Conservation (phyloP, 2,888 invertebrate genomes). For the Alcis repandata region DNA sequence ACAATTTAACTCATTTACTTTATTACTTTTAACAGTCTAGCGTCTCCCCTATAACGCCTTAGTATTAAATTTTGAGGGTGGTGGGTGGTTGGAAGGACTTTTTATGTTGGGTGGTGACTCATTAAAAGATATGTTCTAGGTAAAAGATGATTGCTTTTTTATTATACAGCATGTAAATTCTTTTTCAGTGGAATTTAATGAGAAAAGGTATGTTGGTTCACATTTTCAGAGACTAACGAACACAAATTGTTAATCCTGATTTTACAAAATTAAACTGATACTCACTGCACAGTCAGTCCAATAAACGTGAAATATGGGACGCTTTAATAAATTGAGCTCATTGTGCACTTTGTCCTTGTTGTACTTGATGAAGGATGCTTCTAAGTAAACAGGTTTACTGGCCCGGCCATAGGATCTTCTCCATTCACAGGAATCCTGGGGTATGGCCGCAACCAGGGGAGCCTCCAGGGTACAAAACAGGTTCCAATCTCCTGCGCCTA, state of each 20-base stretch:
- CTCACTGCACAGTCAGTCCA: conserved; percentile 97
- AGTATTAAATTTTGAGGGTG: too few relatives aligned
- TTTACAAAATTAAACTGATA: conserved; percentile 40
- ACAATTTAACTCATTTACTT: too few relatives aligned
- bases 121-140: too few relatives aligned
- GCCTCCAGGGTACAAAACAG: conserved; percentile 94
- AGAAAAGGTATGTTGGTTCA: not conserved
- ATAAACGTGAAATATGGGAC: conserved; percentile 97
- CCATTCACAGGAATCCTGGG: conserved; percentile 97
- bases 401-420: conserved; percentile 95
- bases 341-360: conserved; percentile 91
- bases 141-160: too few relatives aligned
- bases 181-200: too few relatives aligned
- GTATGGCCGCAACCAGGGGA: conserved; percentile 92
- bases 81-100: too few relatives aligned
- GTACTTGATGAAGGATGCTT: conserved; percentile 93
- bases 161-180: too few relatives aligned
- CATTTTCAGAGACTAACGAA: not conserved
- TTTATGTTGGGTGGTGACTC: too few relatives aligned
- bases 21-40: too few relatives aligned
- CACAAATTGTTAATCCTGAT: not conserved
- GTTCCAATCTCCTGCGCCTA: conserved; percentile 94
- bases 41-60: too few relatives aligned
- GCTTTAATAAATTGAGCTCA: conserved; percentile 93
- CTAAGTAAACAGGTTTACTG: conserved; percentile 93